Evolutionary conservation across 2,888 invertebrate species (phyloP), one percentile per base, ranked within the genome.

Genomic region (Zhuqinia jingwanae): DNA sequence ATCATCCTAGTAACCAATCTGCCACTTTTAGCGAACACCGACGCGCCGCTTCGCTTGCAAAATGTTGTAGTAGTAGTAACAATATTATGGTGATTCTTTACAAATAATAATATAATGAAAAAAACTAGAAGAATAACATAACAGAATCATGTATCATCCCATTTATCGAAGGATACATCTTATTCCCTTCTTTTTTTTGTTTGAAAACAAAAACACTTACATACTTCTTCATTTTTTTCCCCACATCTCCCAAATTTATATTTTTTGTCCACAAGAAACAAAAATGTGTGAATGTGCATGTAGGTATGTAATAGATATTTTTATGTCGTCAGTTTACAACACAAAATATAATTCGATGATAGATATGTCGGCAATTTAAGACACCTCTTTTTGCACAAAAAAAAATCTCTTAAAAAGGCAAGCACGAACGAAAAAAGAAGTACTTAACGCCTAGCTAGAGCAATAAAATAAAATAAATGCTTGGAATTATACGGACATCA

Each of bases 401-500:
- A 80, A 80, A 80, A 68, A 50, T 68, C 68, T 68, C 56, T 80
- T 68, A 42, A 80, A 60, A 80, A 50, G 65, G 20, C 50, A 45
- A 68, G 65, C 80, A 81, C 80, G 68, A 70, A 81, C 70, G 78
- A 78, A 78, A 45, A 45, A 78, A 78, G 80, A 80, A 80, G 68
- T 68, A 80, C 65, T 82, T 82, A 84, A 77, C 73, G 79, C 85
- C 70, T 78, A 36, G 82, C 60, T 63, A 77, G 76, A 84, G 84
- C 65, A 84, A 77, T 84, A 84, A 77, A 84, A 84, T 63, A 84
- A 84, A 78, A 82, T 73, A 75, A 85, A 85, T 85, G 73, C 79
- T 75, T 80, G 75, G 73, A 80, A 85, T 85, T 85, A 80, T 80
- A 85, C 85, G 78, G 85, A 79, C 75, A 85, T 85, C 85, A 85